Percentiles rank a stretch among this genome's conserved stretches.
phyloP scores from a whole-genome alignment of 1,140 invertebrate species.

The Drosophila albomicans region DNA sequence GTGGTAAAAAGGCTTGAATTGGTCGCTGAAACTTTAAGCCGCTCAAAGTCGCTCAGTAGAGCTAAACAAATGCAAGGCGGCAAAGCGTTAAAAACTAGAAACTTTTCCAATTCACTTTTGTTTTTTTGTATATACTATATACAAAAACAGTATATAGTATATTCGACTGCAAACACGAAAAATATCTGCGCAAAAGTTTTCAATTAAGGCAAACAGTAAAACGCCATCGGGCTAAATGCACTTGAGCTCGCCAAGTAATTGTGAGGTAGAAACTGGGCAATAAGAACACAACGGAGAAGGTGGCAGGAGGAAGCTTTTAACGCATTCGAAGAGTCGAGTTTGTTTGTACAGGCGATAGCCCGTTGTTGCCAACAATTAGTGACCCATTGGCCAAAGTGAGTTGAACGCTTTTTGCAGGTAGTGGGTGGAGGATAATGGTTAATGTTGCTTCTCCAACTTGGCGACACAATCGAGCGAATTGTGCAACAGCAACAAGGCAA shows the following conservation, averaged over 20 bases:
- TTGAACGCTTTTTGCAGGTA: background rate
- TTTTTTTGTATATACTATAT: constrained; percentile 31
- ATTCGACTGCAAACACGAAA: constrained; percentile 65
- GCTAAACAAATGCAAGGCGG: constrained; percentile 77
- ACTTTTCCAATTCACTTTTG: constrained; percentile 76
- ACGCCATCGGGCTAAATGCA: constrained; percentile 59
- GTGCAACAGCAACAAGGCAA: constrained; percentile 9
- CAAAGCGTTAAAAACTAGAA: constrained; percentile 78
- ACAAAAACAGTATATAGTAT: too few species aligned
- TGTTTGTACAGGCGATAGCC: constrained; percentile 65
- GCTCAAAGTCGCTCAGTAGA: constrained; percentile 43
- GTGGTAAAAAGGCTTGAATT: constrained; percentile 1
- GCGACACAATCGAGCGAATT: background rate
- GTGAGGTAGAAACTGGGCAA: background rate
- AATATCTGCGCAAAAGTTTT: constrained; percentile 74
- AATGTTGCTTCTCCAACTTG: constrained; percentile 28
- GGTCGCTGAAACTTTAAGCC: constrained; percentile 55
- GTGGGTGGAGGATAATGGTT: constrained; percentile 1
- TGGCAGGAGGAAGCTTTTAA: constrained; percentile 63
- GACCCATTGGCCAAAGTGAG: constrained; percentile 49
- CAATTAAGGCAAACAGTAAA: constrained; percentile 78
- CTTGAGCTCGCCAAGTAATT: constrained; percentile 25
- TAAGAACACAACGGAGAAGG: background rate
- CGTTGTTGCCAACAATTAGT: constrained; percentile 71
- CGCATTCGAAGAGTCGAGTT: constrained; percentile 43